phyloP scores from a whole-genome alignment of 2,888 invertebrate species.

The Corbicula japonica region DNA sequence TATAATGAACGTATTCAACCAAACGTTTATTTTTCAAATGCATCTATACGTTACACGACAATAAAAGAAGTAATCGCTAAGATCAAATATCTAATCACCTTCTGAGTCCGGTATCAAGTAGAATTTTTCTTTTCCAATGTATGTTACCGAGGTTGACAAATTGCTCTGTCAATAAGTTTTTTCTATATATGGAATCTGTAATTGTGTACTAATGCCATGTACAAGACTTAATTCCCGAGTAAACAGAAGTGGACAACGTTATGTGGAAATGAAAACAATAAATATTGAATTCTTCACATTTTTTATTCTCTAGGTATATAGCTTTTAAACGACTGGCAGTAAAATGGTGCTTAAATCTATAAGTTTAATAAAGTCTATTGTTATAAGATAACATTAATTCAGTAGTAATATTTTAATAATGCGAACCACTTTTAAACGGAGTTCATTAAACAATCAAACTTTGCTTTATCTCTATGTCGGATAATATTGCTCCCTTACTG shows the following conservation, averaged over 20 bases:
- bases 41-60: too few species aligned
- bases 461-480: too few species aligned
- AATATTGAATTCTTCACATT: slow-evolving; percentile 16
- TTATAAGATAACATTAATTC: slow-evolving; percentile 4
- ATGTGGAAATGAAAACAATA: not conserved
- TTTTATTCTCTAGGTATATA: not conserved
- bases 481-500: too few species aligned
- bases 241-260: slow-evolving; percentile 4
- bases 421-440: too few species aligned
- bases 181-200: slow-evolving; percentile 11
- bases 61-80: too few species aligned
- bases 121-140: too few species aligned
- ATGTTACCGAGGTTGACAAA: slow-evolving; percentile 6
- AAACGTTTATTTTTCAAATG: too few species aligned
- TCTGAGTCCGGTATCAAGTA: too few species aligned
- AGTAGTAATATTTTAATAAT: too few species aligned
- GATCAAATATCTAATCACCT: too few species aligned
- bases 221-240: not conserved
- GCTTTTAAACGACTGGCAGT: not conserved
- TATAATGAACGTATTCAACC: too few species aligned
- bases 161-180: slow-evolving; percentile 13
- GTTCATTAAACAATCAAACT: too few species aligned
- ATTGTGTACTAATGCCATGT: slow-evolving; percentile 10
- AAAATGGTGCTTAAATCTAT: slow-evolving; percentile 5
- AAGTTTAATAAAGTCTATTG: slow-evolving; percentile 11